These are phyloP conservation scores for Athrips mouffetella DNA, from an alignment of 2,888 invertebrate species.

Conservation along the genomic window DNA sequence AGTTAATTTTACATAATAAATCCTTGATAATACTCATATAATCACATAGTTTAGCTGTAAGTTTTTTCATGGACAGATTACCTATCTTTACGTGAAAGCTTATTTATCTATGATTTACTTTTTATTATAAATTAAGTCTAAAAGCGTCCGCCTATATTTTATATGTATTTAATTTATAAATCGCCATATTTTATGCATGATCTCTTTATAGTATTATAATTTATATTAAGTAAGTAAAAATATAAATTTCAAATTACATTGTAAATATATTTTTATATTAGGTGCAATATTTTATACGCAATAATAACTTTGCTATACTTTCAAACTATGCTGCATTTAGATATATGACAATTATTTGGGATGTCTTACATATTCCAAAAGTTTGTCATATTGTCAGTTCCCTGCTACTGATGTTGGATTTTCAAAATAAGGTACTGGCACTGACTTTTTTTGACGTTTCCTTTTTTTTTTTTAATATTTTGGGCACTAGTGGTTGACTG, in stretches of 20 bases:
- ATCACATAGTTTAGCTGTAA: no score
- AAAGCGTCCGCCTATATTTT: no score
- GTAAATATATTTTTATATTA: no score
- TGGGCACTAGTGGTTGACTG: slow-evolving; percentile 31
- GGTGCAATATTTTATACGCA: background rate
- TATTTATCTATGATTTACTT: no score
- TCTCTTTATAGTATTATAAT: background rate
- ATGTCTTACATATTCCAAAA: background rate
- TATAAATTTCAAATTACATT: background rate
- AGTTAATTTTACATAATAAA: no score
- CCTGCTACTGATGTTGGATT: slow-evolving; percentile 3
- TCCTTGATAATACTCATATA: no score
- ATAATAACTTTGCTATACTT: background rate
- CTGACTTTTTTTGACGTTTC: slow-evolving; percentile 44
- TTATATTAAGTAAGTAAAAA: background rate
- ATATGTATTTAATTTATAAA: no score
- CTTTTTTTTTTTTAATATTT: slow-evolving; percentile 7
- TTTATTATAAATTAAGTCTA: no score
- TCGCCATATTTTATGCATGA: slow-evolving; percentile 7
- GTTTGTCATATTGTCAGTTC: slow-evolving; percentile 3
- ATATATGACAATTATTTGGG: background rate
- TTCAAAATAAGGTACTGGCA: slow-evolving; percentile 38
- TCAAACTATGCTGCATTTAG: background rate
- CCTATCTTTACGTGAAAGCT: no score
- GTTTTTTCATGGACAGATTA: no score